Conservation (phyloP, 2,113 vertebrate genomes). For the Chitala chitala region DNA sequence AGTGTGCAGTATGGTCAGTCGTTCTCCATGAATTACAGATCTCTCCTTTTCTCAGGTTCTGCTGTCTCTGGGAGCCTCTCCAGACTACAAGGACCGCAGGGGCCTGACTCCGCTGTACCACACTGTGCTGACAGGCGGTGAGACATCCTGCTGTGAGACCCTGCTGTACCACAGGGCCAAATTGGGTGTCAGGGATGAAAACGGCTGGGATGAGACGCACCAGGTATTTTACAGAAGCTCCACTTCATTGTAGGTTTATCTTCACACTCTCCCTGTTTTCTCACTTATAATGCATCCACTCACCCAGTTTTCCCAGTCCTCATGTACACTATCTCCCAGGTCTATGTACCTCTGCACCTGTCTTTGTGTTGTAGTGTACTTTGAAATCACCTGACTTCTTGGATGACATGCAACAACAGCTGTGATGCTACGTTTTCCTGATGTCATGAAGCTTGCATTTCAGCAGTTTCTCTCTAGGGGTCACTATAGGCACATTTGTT, state of each 20-base stretch:
- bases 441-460: too few relatives aligned
- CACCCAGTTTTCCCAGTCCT: not conserved
- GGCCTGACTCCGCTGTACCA: conserved; percentile 88
- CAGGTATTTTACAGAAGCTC: conserved; percentile 72
- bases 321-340: not conserved
- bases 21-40: not conserved
- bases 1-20: too few relatives aligned
- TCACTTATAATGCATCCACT: too few relatives aligned
- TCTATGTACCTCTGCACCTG: not conserved
- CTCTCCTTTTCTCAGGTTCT: conserved; percentile 59
- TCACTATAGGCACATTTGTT: too few relatives aligned
- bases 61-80: conserved; percentile 80
- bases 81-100: conserved; percentile 86
- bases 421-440: not conserved
- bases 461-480: too few relatives aligned
- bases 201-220: conserved; percentile 90
- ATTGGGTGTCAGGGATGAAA: conserved; percentile 80
- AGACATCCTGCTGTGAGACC: conserved; percentile 86
- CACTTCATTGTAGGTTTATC: not conserved
- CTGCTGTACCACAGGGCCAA: conserved; percentile 78
- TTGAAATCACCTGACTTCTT: too few relatives aligned
- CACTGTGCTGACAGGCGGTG: conserved; percentile 86
- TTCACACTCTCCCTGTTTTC: not conserved
- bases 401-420: not conserved
- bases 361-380: not conserved